Base-by-base conservation (phyloP, 2,797 vertebrate species). In the Morus bassanus region DNA sequence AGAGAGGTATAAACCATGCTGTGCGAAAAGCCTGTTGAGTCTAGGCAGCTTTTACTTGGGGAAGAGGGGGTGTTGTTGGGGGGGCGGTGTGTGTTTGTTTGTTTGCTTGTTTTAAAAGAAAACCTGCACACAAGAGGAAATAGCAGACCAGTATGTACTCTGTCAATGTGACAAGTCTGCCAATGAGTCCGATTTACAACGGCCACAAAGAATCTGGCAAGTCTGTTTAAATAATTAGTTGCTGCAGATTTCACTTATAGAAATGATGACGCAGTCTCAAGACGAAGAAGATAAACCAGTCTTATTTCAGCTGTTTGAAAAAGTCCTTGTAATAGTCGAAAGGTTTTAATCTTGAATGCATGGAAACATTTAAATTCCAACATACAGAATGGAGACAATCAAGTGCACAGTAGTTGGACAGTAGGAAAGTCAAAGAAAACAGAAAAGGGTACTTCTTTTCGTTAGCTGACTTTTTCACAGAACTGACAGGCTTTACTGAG, bases 401-500 rank as follows among this genome's bases (percentile, higher is more conserved):
- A 72, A 92, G 65, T 69, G 70, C 79, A 90, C 35, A 69, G 68
- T 17, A 94, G 69, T 1, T 86, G 94, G 65, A 97, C 88, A 94
- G 67, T 5, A 96, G 50, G 57, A 54, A 95, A 95, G 75, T 86
- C 96, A 97, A 96, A 75, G 85, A 87, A 97, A 89, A 89, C 18
- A 95, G 77, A 68, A 84, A 83, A 84, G 11, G 7, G 22, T 73
- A 31, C 57, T 95, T 92, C 14, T 84, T 96, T 77, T 79, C 45
- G 43, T 88, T 96, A 93, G 91, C 18, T 88, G 50, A 78, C 59
- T 91, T 93, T 60, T 93, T 81, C 95, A 86, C 74, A 93, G 87
- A 93, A 92, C 46, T 31, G 60, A 94, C 33, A 76, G 39, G 54
- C 25, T 85, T 87, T 59, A 83, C 5, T 69, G 50, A 91, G 77